Evolutionary conservation across 2,888 invertebrate species (phyloP).

Genomic region (Phlogophora meticulosa): DNA sequence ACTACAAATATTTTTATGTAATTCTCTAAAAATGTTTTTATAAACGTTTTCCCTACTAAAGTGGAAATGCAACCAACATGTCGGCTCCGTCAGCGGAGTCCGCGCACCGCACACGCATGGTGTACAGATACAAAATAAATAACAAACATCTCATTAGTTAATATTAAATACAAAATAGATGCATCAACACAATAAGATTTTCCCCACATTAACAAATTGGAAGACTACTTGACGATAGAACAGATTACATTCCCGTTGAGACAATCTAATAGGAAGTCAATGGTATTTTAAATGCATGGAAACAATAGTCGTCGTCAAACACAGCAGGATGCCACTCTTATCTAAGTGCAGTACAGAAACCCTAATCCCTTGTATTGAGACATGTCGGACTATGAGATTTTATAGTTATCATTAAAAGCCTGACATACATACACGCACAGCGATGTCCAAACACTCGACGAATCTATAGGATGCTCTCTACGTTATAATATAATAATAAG

Average conservation of each 20-base stretch:
- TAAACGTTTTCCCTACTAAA: slow-evolving; percentile 68
- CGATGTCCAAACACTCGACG: slow-evolving; percentile 86
- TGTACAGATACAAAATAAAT: slow-evolving; percentile 64
- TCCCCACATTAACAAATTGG: slow-evolving; percentile 82
- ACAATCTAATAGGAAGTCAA: slow-evolving; percentile 69
- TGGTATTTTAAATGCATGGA: slow-evolving; percentile 70
- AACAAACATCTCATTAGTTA: slow-evolving; percentile 62
- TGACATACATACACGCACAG: slow-evolving; percentile 86
- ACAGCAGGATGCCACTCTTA: slow-evolving; percentile 72
- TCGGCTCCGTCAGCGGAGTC: slow-evolving; percentile 35
- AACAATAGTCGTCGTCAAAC: slow-evolving; percentile 62
- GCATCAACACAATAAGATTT: slow-evolving; percentile 75
- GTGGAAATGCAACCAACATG: slow-evolving; percentile 72
- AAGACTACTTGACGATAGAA: slow-evolving; percentile 81
- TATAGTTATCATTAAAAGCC: slow-evolving; percentile 85
- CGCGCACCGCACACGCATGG: slow-evolving; percentile 51
- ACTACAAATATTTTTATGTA: slow-evolving; percentile 67
- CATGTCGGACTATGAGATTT: slow-evolving; percentile 84
- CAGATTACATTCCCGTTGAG: slow-evolving; percentile 64
- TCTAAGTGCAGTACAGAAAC: slow-evolving; percentile 83
- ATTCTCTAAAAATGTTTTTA: slow-evolving; percentile 69
- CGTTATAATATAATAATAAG: slow-evolving; percentile 78
- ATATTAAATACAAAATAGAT: slow-evolving; percentile 71
- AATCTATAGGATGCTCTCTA: slow-evolving; percentile 87
- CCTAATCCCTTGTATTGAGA: slow-evolving; percentile 86